Conservation (phyloP, 2,888 invertebrate genomes). For the Busseola fusca region DNA sequence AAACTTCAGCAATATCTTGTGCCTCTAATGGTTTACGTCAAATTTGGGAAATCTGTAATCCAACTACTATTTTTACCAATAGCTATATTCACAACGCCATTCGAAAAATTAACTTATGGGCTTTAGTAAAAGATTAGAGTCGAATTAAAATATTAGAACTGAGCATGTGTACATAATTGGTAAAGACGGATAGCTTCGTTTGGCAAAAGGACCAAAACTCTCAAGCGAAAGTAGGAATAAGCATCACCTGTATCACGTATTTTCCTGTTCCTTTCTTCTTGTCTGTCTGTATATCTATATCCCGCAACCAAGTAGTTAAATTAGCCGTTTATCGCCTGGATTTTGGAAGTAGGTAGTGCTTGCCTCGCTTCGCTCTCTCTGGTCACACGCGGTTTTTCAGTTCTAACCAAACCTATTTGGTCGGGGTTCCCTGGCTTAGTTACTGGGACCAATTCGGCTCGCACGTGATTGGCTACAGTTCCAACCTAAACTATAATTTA, state of each 20-base stretch:
- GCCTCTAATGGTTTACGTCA: not conserved
- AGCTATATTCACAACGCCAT: constrained; percentile 5
- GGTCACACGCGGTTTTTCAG: too few species aligned
- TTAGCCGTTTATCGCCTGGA: too few species aligned
- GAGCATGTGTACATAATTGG: not conserved
- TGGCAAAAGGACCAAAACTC: not conserved
- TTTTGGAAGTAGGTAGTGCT: too few species aligned
- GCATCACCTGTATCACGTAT: not conserved
- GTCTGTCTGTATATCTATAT: not conserved
- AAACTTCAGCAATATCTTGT: not conserved
- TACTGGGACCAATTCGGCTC: too few species aligned
- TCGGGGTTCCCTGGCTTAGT: too few species aligned
- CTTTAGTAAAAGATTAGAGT: not conserved
- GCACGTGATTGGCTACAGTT: too few species aligned
- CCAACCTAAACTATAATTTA: too few species aligned
- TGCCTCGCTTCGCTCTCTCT: too few species aligned
- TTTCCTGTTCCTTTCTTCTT: not conserved
- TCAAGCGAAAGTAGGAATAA: not conserved
- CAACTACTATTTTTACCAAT: not conserved
- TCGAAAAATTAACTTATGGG: constrained; percentile 5
- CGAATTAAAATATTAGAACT: constrained; percentile 1
- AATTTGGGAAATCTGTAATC: not conserved
- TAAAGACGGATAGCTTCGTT: not conserved
- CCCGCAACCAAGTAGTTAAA: too few species aligned
- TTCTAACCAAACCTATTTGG: too few species aligned